A percentile compares a stretch with the other conserved stretches of the same genome.
phyloP scores from a whole-genome alignment of 1,140 invertebrate species.

The Cotesia vestalis region DNA sequence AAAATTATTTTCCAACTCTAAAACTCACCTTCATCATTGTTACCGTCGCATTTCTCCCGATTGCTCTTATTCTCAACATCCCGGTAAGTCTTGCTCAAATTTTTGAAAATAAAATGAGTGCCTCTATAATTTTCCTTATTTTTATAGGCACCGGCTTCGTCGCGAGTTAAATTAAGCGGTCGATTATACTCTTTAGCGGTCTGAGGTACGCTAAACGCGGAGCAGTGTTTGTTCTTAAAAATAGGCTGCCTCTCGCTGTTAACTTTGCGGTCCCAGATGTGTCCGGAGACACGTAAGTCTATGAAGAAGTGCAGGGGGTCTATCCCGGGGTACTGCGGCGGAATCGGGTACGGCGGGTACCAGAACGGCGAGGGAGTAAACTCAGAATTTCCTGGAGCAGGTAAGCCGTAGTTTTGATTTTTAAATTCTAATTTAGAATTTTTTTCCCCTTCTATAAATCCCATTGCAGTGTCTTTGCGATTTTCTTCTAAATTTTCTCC shows the following conservation, averaged over 20 bases:
- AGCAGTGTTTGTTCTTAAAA: slow-evolving; percentile 62
- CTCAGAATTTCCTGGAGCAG: slow-evolving; percentile 46
- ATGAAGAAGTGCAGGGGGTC: slow-evolving; percentile 85
- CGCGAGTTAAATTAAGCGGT: slow-evolving; percentile 56
- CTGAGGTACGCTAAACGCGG: slow-evolving; percentile 65
- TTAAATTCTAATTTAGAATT: slow-evolving; percentile 54
- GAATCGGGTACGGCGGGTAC: slow-evolving; percentile 77
- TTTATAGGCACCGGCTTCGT: slow-evolving; percentile 48
- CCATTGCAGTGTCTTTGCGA: slow-evolving; percentile 40
- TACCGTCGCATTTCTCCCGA: slow-evolving; percentile 21
- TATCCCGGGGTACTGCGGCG: slow-evolving; percentile 74
- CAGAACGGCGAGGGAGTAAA: slow-evolving; percentile 74
- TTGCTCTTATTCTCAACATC: slow-evolving; percentile 43
- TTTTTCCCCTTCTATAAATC: slow-evolving; percentile 39
- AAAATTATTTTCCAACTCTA: too few relatives aligned
- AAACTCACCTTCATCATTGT: slow-evolving; percentile 21
- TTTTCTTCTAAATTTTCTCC: slow-evolving; percentile 41
- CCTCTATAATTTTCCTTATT: slow-evolving; percentile 51
- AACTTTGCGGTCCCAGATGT: slow-evolving; percentile 78
- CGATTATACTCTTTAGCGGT: slow-evolving; percentile 56
- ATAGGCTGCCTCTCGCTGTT: slow-evolving; percentile 50
- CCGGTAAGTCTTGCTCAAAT: slow-evolving; percentile 52
- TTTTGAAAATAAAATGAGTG: slow-evolving; percentile 64
- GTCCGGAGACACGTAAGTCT: slow-evolving; percentile 80
- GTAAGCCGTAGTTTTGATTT: slow-evolving; percentile 52